Evolutionary conservation across 2,888 invertebrate genomes (phyloP), one percentile per base, ranked within the genome.

Genomic region (Leucophora obtusa): DNA sequence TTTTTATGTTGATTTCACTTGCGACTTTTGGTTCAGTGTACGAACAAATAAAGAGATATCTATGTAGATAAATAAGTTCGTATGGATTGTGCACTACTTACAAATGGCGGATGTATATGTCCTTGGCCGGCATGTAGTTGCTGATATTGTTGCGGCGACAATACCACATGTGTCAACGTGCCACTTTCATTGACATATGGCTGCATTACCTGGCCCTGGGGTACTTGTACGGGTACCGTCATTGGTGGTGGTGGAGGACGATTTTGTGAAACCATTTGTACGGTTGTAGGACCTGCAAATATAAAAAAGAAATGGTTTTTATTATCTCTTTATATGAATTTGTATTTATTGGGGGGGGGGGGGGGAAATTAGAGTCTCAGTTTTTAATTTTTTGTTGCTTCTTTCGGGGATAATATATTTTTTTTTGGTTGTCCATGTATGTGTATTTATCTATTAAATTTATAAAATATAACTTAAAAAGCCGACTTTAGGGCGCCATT

Each of bases 101-200:
- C 94, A 89, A 93, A 94, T 91, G 93, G 94, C 84, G 90, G 87
- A 90, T 91, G 93, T 84, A 92, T 92, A 84, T 93, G 93, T 83
- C 91, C 91, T 87, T 92, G 91, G 85, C 88, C 88, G 84, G 86
- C 86, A 85, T 89, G 91, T 85, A 90, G 87, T 82, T 90, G 91
- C 83, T 90, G 90, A 88, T 89, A 91, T 85, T 93, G 94, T 86
- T 94, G 94, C 79, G 96, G 95, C 73, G 96, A 96, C 86, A 97
- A 93, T 88, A 98, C 95, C 88, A 97, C 96, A 91, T 97, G 97
- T 84, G 97, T 93, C 89, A 98, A 93, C 86, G 95, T 95, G 83
- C 96, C 96, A 90, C 93, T 94, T 91, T 97, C 97, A 91, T 97
- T 97, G 86, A 97, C 94, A 87, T 97, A 96, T 89, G 96, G 97